phyloP scores from a whole-genome alignment of 2,888 invertebrate genomes.

The Epistrophe eligans region DNA sequence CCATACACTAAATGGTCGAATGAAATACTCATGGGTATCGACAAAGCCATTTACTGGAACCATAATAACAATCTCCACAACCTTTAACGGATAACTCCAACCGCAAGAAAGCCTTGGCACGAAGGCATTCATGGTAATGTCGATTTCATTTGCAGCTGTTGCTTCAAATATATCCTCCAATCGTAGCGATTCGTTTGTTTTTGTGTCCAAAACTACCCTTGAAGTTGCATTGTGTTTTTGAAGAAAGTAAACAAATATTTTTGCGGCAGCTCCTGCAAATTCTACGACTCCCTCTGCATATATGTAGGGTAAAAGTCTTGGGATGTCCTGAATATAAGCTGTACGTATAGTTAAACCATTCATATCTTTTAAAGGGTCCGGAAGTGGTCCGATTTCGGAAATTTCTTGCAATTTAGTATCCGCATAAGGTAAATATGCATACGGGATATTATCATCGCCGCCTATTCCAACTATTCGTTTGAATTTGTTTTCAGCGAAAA shows the following conservation, averaged over 20 bases:
- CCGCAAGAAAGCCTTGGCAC: background rate
- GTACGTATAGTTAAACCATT: constrained; percentile 45
- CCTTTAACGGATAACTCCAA: constrained; percentile 26
- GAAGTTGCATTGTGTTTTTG: constrained; percentile 45
- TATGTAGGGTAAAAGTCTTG: constrained; percentile 1
- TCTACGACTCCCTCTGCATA: background rate
- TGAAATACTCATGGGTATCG: constrained; percentile 32
- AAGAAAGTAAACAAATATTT: constrained; percentile 33
- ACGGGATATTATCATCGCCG: background rate
- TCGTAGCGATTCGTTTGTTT: background rate
- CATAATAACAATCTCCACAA: background rate
- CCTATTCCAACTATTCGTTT: constrained; percentile 40
- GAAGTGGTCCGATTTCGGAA: background rate
- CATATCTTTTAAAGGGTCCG: constrained; percentile 22
- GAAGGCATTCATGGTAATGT: constrained; percentile 34
- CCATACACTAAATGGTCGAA: constrained; percentile 3
- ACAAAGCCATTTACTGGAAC: constrained; percentile 39
- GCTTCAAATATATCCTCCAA: background rate
- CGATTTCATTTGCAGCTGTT: background rate
- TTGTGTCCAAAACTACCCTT: background rate
- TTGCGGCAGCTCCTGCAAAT: constrained; percentile 14
- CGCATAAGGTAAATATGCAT: constrained; percentile 33
- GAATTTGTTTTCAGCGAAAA: constrained; percentile 22
- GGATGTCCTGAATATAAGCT: background rate
- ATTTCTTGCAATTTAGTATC: constrained; percentile 5